Evolutionary conservation across 2,888 invertebrate species (phyloP), one percentile per base, ranked within the genome.

Genomic region (Sesamia inferens): DNA sequence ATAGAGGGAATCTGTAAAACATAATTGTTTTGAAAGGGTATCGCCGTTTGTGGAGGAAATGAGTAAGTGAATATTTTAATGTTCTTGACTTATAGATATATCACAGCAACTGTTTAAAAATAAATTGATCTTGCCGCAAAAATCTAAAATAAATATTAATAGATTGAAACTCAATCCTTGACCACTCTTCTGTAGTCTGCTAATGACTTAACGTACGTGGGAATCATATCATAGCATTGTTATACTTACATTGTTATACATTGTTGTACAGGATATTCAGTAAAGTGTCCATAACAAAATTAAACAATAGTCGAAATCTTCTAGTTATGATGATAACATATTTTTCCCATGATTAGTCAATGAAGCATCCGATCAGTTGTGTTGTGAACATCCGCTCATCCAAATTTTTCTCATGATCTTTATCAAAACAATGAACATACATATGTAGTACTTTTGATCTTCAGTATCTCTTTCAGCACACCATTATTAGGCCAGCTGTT

Each of bases 221-320:
- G 11, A 39, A 14, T 44, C 14, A 39, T 71, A 14, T 5, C 10
- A 58, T 58, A 3, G 19, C 7, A 58, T 48, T n/a, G 48, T 24
- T 24, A 7, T 24, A 70, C 31, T 47, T 11, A 68, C 31, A 1
- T n/a, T n/a, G n/a, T n/a, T n/a, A n/a, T n/a, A n/a, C n/a, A n/a
- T n/a, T n/a, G n/a, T n/a, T n/a, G n/a, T 31, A 31, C 68, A 70
- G 44, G 8, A 55, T 8, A 7, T 1, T 5, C n/a, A 70, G 16
- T 8, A 47, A 2, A 67, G 22, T 58, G 7, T 24, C 7, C 24
- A 68, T 24, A 77, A 24, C 54, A 75, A 75, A 55, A 47, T 75
- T 47, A 64, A 47, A 75, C n/a, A 76, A 76, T 73, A 24, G 22
- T 47, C 55, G 24, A 73, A 54, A 16, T 68, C 39, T 42, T 24